Conservation (phyloP, 2,888 invertebrate genomes). For the Pollenia labialis region DNA sequence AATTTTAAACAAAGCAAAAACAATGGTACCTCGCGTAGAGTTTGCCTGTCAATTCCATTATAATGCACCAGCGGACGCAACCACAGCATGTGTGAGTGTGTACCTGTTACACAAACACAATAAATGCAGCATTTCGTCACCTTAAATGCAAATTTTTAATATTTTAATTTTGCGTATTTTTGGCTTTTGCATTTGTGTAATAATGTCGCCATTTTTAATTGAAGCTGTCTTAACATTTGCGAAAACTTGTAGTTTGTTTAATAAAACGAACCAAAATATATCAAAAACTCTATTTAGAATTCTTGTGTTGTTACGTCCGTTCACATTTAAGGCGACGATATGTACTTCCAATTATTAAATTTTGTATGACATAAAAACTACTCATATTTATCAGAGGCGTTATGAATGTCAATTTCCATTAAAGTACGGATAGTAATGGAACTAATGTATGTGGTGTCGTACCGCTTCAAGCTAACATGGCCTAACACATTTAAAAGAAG, state of each 20-base stretch:
- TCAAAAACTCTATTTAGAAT: no score
- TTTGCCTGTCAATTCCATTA: not conserved
- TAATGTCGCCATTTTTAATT: no score
- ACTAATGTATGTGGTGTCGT: not conserved
- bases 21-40: not conserved
- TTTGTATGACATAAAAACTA: slow-evolving; percentile 33
- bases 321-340: not conserved
- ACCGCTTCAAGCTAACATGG: not conserved
- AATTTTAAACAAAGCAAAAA: no score
- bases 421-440: not conserved
- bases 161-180: no score
- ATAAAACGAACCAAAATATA: no score
- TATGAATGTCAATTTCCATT: slow-evolving; percentile 35
- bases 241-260: no score
- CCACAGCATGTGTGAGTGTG: not conserved
- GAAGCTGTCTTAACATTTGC: no score
- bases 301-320: no score
- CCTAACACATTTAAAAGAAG: slow-evolving; percentile 3
- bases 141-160: no score
- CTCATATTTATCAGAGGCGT: slow-evolving; percentile 13
- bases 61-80: slow-evolving; percentile 5
- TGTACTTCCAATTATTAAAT: slow-evolving; percentile 32
- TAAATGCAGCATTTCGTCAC: no score
- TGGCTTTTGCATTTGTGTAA: no score
- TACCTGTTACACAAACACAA: no score